A percentile compares a stretch with the other conserved stretches of the same genome.
phyloP scores from a whole-genome alignment of 1,140 invertebrate species.

The Goniozus legneri region DNA sequence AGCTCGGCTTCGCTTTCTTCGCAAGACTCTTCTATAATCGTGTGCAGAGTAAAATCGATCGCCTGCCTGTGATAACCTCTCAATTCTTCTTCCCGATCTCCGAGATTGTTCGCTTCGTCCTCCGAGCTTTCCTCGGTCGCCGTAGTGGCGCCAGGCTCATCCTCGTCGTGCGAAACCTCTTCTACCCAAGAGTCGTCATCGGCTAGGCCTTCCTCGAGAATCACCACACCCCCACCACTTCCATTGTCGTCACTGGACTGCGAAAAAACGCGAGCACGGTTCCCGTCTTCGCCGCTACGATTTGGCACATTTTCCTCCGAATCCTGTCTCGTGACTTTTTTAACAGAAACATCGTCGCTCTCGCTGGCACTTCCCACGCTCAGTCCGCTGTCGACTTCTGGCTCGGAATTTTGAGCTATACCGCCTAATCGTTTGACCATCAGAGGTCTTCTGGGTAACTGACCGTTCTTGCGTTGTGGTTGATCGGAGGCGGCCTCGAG shows the following conservation, averaged over 20 bases:
- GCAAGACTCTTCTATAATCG: conserved; percentile 90
- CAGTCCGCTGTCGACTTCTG: conserved; percentile 43
- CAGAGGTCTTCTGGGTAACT: conserved; percentile 35
- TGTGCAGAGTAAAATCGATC: conserved; percentile 87
- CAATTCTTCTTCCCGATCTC: conserved; percentile 75
- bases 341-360: conserved; percentile 46
- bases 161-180: conserved; percentile 73
- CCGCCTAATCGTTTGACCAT: conserved; percentile 22
- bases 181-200: conserved; percentile 87
- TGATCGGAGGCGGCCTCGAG: conserved; percentile 39
- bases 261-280: conserved; percentile 18
- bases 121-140: conserved; percentile 58
- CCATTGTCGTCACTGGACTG: conserved; percentile 29
- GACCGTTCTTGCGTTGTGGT: conserved; percentile 32
- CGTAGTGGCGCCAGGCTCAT: conserved; percentile 54
- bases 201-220: conserved; percentile 76
- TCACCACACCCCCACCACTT: conserved; percentile 57
- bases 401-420: conserved; percentile 31
- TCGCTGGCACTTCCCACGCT: conserved; percentile 50
- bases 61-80: conserved; percentile 74
- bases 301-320: conserved; percentile 17
- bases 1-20: conserved; percentile 82
- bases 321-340: conserved; percentile 23
- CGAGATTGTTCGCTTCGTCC: conserved; percentile 50
- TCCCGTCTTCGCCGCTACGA: conserved; percentile 2